Percentiles rank a stretch among this genome's conserved stretches.
These are phyloP conservation scores for Myotis lucifugus DNA, from an alignment of 2,113 vertebrate species.

Conservation along the genomic window DNA sequence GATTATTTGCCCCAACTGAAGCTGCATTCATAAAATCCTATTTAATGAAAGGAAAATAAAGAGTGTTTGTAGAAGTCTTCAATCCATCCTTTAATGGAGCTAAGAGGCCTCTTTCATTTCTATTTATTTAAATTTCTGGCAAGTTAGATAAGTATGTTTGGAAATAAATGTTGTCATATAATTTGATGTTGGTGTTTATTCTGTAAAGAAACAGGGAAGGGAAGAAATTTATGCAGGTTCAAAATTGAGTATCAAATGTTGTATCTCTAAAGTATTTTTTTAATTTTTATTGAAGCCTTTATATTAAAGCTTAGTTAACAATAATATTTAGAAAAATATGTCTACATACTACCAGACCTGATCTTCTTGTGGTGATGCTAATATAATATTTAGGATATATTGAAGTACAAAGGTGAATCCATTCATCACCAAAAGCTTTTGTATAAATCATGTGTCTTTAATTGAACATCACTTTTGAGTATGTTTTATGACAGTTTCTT, in stretches of 20 bases:
- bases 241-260: slow-evolving; percentile 55
- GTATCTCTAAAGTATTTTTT: slow-evolving; percentile 42
- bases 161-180: slow-evolving; percentile 63
- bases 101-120: slow-evolving; percentile 70
- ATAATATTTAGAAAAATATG: background rate
- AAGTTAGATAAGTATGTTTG: slow-evolving; percentile 69
- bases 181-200: slow-evolving; percentile 64
- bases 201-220: slow-evolving; percentile 27
- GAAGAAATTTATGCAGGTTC: slow-evolving; percentile 15
- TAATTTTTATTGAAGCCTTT: slow-evolving; percentile 49
- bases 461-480: background rate
- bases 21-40: background rate
- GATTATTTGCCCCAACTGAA: slow-evolving; percentile 50
- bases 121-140: slow-evolving; percentile 77
- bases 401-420: background rate
- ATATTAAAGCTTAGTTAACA: background rate
- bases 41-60: slow-evolving; percentile 68
- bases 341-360: background rate
- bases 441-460: background rate
- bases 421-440: background rate
- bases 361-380: background rate
- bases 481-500: background rate
- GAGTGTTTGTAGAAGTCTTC: slow-evolving; percentile 67
- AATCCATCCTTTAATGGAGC: slow-evolving; percentile 56
- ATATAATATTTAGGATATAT: background rate